Evolutionary conservation across 2,113 vertebrate species (phyloP).

Genomic region (Pyrgilauda ruficollis): DNA sequence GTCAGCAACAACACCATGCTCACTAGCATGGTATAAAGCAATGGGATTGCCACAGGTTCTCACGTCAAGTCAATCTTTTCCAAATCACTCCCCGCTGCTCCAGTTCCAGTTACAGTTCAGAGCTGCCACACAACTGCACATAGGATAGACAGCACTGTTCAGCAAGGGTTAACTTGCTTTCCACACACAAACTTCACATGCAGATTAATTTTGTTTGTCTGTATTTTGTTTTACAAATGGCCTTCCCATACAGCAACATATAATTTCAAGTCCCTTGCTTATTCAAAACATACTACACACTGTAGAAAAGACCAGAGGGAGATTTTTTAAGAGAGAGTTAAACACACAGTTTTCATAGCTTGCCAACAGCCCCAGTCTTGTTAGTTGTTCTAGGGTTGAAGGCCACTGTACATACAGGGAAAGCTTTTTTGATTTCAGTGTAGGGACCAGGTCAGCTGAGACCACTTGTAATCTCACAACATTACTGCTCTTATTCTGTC

Average conservation of each 20-base stretch:
- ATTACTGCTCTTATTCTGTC: not conserved
- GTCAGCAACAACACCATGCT: not conserved
- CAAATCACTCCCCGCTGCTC: not conserved
- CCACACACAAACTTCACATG: fast-evolving
- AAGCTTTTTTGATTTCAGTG: not conserved
- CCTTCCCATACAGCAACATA: not conserved
- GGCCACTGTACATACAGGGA: not conserved
- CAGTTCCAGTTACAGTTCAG: not conserved
- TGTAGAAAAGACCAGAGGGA: not conserved
- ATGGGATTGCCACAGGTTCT: not conserved
- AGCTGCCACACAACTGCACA: not conserved
- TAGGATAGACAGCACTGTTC: not conserved
- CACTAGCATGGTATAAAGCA: not conserved
- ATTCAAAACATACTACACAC: not conserved
- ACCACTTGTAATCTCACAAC: not conserved
- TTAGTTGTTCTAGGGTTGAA: not conserved
- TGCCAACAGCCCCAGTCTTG: not conserved
- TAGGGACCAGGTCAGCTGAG: not conserved
- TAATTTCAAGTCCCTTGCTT: not conserved
- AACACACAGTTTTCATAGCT: not conserved
- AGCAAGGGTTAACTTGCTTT: not conserved
- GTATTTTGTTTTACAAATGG: not conserved
- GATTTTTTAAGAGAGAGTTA: not conserved
- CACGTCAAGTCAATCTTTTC: fast-evolving
- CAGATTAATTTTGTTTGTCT: not conserved